phyloP scores from a whole-genome alignment of 2,888 invertebrate species.

The Sesamia inferens region DNA sequence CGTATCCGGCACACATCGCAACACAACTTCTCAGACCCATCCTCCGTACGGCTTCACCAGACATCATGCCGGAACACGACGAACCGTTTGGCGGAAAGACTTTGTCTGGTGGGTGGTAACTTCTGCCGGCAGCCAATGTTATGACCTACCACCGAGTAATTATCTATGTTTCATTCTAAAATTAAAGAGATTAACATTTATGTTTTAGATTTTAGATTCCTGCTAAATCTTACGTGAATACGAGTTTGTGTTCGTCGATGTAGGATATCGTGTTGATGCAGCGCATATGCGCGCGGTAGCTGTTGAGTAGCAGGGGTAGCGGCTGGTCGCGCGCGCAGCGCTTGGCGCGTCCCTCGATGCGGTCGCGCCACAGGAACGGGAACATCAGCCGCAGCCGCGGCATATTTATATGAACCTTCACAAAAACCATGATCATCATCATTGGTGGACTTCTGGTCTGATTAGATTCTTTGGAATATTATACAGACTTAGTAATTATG shows the following conservation, averaged over 20 bases:
- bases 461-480: not conserved
- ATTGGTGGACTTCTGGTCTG: not conserved
- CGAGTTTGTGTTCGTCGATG: slow-evolving; percentile 91
- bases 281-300: slow-evolving; percentile 93
- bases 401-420: slow-evolving; percentile 90
- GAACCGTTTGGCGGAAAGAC: too few species aligned
- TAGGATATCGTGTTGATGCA: slow-evolving; percentile 92
- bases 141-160: too few species aligned
- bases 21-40: too few species aligned
- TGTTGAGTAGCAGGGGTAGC: slow-evolving; percentile 92
- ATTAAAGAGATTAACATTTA: not conserved
- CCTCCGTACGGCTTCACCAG: too few species aligned
- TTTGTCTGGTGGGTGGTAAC: too few species aligned
- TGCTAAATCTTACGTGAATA: slow-evolving; percentile 91
- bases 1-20: too few species aligned
- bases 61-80: too few species aligned
- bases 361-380: slow-evolving; percentile 93
- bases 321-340: slow-evolving; percentile 90
- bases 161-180: not conserved
- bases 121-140: too few species aligned
- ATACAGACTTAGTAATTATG: not conserved
- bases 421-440: not conserved
- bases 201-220: not conserved
- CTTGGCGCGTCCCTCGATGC: slow-evolving; percentile 92
- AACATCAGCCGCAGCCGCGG: slow-evolving; percentile 92